phyloP scores from a whole-genome alignment of 2,888 invertebrate species.

The Rhagonycha fulva region DNA sequence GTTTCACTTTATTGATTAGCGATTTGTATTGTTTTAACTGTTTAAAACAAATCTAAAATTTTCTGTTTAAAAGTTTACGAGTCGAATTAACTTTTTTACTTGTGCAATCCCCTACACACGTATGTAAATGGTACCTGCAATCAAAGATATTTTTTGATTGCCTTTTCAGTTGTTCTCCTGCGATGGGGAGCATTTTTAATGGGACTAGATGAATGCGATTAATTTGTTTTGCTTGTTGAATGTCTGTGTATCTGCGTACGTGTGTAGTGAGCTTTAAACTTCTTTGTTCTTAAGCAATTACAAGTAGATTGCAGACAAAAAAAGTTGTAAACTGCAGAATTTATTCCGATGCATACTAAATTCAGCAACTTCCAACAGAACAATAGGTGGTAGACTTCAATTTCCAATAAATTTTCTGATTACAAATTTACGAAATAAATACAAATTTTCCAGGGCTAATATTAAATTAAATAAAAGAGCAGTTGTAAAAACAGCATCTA shows the following conservation, averaged over 20 bases:
- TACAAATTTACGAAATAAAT: not conserved
- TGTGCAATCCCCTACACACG: not conserved
- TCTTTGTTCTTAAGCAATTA: not conserved
- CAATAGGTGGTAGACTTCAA: not conserved
- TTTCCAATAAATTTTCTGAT: not conserved
- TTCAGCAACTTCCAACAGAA: not conserved
- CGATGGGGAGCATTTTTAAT: no score
- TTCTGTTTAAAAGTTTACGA: not conserved
- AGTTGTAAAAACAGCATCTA: conserved; percentile 4
- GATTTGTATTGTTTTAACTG: not conserved
- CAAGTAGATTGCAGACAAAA: not conserved
- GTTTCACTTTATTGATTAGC: not conserved
- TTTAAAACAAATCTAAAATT: not conserved
- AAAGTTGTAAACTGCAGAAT: not conserved
- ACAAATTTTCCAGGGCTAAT: not conserved
- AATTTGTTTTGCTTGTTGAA: no score
- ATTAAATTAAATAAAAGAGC: not conserved
- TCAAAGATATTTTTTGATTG: no score
- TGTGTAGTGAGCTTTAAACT: not conserved
- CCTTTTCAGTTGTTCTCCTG: no score
- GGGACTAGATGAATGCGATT: no score
- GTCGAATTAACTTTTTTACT: not conserved
- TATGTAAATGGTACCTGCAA: no score
- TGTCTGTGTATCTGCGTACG: not conserved
- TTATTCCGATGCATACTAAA: not conserved